A percentile compares a stretch with the other conserved stretches of the same genome.
Conservation (phyloP, 2,797 vertebrate genomes). For the Darevskia mixta region DNA sequence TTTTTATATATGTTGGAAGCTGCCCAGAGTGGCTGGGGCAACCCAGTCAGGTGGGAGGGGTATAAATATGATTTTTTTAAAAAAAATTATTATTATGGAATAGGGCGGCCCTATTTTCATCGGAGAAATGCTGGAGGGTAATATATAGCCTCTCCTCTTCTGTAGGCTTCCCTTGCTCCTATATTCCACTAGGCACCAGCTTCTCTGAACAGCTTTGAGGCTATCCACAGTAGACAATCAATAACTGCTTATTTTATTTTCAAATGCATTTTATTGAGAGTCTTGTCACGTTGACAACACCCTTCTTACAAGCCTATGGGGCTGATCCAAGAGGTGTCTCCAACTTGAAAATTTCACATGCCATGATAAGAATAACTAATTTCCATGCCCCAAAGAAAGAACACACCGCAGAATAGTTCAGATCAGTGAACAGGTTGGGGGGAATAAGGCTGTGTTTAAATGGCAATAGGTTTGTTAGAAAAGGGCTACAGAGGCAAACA, state of each 20-base stretch:
- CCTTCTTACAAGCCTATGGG: conserved; percentile 24
- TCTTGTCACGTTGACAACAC: conserved; percentile 28
- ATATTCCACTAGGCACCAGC: conserved; percentile 25
- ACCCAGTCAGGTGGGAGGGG: too few relatives aligned
- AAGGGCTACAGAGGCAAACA: background rate
- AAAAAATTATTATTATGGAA: too few relatives aligned
- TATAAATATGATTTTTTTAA: too few relatives aligned
- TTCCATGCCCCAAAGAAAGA: conserved; percentile 34
- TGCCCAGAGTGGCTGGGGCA: too few relatives aligned
- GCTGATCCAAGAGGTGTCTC: conserved; percentile 36
- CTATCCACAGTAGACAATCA: conserved; percentile 30
- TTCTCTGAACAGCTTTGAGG: conserved; percentile 43
- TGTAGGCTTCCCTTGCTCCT: background rate
- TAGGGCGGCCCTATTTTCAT: too few relatives aligned
- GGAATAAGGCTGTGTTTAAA: background rate
- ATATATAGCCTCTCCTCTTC: background rate
- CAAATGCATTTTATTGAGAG: conserved; percentile 32
- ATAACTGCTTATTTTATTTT: conserved; percentile 38
- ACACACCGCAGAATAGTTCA: background rate
- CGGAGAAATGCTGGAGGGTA: too few relatives aligned
- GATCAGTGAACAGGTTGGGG: conserved; percentile 3
- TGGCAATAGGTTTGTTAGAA: conserved; percentile 14
- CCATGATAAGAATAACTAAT: conserved; percentile 35
- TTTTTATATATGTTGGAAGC: too few relatives aligned
- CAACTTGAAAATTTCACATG: conserved; percentile 30